Evolutionary conservation across 2,888 invertebrate species (phyloP).

Genomic region (Dendrolimus pini): DNA sequence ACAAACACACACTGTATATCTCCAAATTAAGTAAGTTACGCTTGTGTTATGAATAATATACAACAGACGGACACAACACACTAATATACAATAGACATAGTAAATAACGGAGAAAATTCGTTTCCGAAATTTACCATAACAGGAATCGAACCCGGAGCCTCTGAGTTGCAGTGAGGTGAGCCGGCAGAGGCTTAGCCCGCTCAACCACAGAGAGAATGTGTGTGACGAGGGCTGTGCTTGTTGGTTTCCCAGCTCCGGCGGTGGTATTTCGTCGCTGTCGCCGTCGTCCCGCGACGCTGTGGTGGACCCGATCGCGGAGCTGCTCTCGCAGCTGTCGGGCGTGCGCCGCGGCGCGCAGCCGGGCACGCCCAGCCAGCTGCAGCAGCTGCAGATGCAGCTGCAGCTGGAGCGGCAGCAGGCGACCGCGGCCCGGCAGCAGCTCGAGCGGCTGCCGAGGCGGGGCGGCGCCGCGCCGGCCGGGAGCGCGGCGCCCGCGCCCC

Average conservation of each 20-base stretch:
- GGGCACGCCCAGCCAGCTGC: conserved; percentile 86
- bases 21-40: too few relatives aligned
- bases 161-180: too few relatives aligned
- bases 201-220: too few relatives aligned
- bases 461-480: conserved; percentile 77
- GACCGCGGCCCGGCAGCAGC: conserved; percentile 89
- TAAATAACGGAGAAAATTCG: too few relatives aligned
- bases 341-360: conserved; percentile 84
- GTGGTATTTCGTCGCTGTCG: conserved; percentile 89
- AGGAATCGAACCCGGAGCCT: too few relatives aligned
- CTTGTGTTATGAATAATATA: too few relatives aligned
- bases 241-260: conserved; percentile 81
- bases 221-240: too few relatives aligned
- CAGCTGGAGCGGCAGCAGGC: conserved; percentile 94
- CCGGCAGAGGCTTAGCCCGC: too few relatives aligned
- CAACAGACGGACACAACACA: too few relatives aligned
- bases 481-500: conserved; percentile 74
- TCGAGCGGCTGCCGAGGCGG: conserved; percentile 92
- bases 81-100: too few relatives aligned
- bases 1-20: too few relatives aligned
- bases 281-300: conserved; percentile 95
- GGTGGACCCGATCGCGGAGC: conserved; percentile 97
- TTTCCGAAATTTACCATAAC: too few relatives aligned
- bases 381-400: conserved; percentile 96
- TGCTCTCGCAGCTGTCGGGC: conserved; percentile 95